Conservation (phyloP, 2,113 vertebrate species). For the Istiophorus platypterus region DNA sequence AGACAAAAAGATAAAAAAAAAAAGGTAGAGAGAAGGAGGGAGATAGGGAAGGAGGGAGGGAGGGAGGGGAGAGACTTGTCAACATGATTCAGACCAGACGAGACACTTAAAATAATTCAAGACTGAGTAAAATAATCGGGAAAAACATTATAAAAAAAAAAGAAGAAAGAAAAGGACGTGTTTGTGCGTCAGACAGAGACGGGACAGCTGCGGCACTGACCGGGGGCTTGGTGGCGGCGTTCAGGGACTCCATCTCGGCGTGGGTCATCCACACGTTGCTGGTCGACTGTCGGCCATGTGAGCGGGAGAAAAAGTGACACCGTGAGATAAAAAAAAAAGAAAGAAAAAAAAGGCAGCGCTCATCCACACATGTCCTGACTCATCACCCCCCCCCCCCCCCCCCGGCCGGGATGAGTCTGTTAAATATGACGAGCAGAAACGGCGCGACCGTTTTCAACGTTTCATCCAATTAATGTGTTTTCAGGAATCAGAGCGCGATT, state of each 20-base stretch:
- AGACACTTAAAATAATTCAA: constrained; percentile 40
- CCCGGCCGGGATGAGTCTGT: background rate
- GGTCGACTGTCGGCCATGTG: constrained; percentile 86
- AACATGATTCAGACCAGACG: constrained; percentile 68
- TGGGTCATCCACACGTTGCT: constrained; percentile 98
- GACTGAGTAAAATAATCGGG: constrained; percentile 33
- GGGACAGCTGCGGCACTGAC: constrained; percentile 81
- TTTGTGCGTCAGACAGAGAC: background rate
- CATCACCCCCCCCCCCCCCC: too few species aligned
- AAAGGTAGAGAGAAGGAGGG: constrained; percentile 59
- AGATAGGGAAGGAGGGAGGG: constrained; percentile 65
- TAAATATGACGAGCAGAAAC: background rate
- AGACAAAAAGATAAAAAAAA: constrained; percentile 45
- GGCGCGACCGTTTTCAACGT: background rate
- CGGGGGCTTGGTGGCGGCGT: constrained; percentile 90
- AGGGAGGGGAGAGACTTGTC: constrained; percentile 72
- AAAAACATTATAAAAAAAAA: too few species aligned
- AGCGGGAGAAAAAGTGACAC: background rate
- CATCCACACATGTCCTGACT: too few species aligned
- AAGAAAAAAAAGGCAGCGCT: background rate
- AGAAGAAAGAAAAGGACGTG: background rate
- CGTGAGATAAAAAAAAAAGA: background rate
- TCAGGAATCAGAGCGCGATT: too few species aligned
- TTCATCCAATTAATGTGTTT: background rate
- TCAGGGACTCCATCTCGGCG: constrained; percentile 94